These are phyloP conservation scores for Epinephelus moara DNA, from an alignment of 2,113 vertebrate species.

Conservation along the genomic window DNA sequence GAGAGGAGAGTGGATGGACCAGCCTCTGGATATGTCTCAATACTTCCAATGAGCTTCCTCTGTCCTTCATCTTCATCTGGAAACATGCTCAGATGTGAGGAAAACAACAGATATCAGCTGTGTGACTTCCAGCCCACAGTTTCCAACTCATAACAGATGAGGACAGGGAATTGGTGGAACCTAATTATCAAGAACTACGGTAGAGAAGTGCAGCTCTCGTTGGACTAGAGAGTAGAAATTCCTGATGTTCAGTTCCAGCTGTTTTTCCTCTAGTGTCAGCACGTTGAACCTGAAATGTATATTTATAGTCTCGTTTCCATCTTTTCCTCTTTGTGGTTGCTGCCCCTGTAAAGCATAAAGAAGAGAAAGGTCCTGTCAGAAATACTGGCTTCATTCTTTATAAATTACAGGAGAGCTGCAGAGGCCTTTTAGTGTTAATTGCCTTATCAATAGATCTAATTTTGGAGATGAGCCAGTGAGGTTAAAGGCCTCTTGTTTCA, in stretches of 20 bases:
- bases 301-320: constrained; percentile 73
- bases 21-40: constrained; percentile 72
- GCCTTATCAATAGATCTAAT: constrained; percentile 77
- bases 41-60: constrained; percentile 70
- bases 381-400: constrained; percentile 67
- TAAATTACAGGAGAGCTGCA: constrained; percentile 60
- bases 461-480: constrained; percentile 68
- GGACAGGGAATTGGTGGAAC: constrained; percentile 33
- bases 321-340: constrained; percentile 48
- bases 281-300: constrained; percentile 71
- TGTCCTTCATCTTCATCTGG: constrained; percentile 64
- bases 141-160: constrained; percentile 49
- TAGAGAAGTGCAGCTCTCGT: constrained; percentile 55
- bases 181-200: constrained; percentile 52
- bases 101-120: constrained; percentile 57
- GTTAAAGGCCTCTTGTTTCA: constrained; percentile 73
- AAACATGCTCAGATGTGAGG: constrained; percentile 48
- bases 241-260: constrained; percentile 77
- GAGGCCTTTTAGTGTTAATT: constrained; percentile 74
- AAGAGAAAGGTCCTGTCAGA: constrained; percentile 59
- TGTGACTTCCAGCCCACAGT: constrained; percentile 9
- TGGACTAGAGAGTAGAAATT: constrained; percentile 65
- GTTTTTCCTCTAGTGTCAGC: constrained; percentile 73
- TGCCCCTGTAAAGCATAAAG: constrained; percentile 40
- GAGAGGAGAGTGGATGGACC: constrained; percentile 71